These are phyloP conservation scores for Fulmarus glacialis DNA, from an alignment of 2,113 vertebrate species.

Conservation along the genomic window DNA sequence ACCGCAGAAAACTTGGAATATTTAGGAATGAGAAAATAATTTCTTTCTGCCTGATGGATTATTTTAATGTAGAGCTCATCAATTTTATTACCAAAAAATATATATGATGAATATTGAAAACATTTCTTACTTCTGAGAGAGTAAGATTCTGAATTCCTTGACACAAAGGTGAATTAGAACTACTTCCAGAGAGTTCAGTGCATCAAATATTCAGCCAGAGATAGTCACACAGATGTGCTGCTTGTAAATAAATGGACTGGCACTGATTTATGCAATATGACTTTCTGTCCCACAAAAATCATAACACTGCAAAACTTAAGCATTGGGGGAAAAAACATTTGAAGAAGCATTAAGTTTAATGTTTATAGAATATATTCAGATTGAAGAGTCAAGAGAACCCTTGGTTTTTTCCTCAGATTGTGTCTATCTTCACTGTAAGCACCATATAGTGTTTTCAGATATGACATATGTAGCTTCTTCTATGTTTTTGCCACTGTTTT, in stretches of 20 bases:
- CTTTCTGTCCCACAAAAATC: neutral
- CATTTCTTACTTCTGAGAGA: neutral
- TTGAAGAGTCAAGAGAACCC: fast-evolving
- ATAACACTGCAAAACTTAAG: neutral
- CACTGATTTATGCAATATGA: neutral
- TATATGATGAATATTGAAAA: neutral
- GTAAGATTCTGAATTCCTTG: neutral
- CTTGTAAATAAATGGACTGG: neutral
- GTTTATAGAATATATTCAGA: neutral
- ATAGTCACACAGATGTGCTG: fast-evolving
- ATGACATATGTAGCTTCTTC: neutral
- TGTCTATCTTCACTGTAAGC: neutral
- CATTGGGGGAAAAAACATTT: neutral
- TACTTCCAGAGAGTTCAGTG: neutral
- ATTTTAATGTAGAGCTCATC: neutral
- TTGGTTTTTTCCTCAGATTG: fast-evolving
- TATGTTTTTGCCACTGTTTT: neutral
- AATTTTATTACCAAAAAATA: neutral
- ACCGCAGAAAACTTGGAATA: neutral
- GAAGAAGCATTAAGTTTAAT: neutral
- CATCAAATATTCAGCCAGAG: neutral
- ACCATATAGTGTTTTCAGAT: neutral
- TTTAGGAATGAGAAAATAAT: neutral
- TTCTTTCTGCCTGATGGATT: neutral
- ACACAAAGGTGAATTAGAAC: neutral